Evolutionary conservation across 2,797 vertebrate species (phyloP).

Genomic region (Acridotheres tristis): DNA sequence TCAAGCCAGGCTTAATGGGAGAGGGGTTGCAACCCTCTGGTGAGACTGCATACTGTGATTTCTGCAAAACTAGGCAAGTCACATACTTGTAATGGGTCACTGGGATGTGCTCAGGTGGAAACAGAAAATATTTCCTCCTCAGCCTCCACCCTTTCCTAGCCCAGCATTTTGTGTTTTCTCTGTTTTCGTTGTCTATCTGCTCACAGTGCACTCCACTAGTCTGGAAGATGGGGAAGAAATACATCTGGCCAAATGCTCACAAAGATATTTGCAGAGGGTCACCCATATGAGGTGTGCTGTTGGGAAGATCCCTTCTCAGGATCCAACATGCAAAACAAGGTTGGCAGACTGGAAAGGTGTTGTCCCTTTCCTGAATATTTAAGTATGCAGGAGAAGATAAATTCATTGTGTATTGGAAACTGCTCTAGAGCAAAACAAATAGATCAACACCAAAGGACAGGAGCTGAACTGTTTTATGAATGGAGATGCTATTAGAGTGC

Average conservation of each 20-base stretch:
- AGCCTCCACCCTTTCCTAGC: background rate
- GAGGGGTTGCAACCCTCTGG: background rate
- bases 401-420: background rate
- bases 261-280: background rate
- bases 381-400: background rate
- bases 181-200: background rate
- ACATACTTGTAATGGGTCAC: slow-evolving; percentile 30
- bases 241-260: background rate
- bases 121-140: background rate
- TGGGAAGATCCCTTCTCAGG: background rate
- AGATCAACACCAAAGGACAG: background rate
- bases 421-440: background rate
- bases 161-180: background rate
- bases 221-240: background rate
- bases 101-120: slow-evolving; percentile 41
- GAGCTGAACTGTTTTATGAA: slow-evolving; percentile 24
- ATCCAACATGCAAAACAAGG: background rate
- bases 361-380: background rate
- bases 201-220: background rate
- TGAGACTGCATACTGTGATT: background rate
- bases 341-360: background rate
- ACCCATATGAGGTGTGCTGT: rapidly evolving
- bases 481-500: background rate
- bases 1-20: background rate
- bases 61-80: slow-evolving; percentile 3